These are phyloP conservation scores for Philotrypesis tridentata DNA, from an alignment of 1,140 invertebrate genomes.

Conservation along the genomic window DNA sequence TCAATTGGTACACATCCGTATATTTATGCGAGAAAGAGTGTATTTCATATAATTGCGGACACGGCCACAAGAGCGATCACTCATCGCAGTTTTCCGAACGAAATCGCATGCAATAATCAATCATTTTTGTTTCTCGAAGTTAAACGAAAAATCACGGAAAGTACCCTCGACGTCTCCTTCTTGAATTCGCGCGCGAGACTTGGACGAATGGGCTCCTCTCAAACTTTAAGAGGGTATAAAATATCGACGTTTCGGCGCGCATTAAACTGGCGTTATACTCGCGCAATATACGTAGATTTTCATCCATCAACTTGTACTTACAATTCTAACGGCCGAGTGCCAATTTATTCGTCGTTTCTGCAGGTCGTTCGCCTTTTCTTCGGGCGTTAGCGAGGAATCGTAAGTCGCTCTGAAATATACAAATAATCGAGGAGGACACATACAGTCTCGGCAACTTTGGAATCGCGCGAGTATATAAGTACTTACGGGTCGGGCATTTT, in stretches of 20 bases:
- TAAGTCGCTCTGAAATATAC: not conserved
- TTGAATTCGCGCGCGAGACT: not conserved
- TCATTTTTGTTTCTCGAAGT: not conserved
- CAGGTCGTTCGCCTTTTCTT: not conserved
- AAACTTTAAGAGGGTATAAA: not conserved
- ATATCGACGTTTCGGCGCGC: not conserved
- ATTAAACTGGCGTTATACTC: not conserved
- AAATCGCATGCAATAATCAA: too few relatives aligned
- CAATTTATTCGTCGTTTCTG: not conserved
- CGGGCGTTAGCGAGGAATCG: not conserved
- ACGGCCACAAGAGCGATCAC: too few relatives aligned
- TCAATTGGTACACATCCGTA: too few relatives aligned
- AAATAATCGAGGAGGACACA: not conserved
- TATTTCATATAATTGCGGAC: too few relatives aligned
- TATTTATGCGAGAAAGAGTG: too few relatives aligned
- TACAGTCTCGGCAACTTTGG: too few relatives aligned
- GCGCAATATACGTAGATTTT: slow-evolving; percentile 11
- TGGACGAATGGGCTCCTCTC: not conserved
- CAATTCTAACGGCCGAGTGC: slow-evolving; percentile 21
- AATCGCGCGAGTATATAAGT: too few relatives aligned
- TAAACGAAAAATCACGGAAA: not conserved
- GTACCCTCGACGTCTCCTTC: not conserved
- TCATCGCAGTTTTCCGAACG: too few relatives aligned
- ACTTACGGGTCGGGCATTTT: too few relatives aligned
- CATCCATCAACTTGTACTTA: slow-evolving; percentile 38